These are phyloP conservation scores for Hemiscyllium ocellatum DNA, from an alignment of 2,113 vertebrate species.

Conservation along the genomic window DNA sequence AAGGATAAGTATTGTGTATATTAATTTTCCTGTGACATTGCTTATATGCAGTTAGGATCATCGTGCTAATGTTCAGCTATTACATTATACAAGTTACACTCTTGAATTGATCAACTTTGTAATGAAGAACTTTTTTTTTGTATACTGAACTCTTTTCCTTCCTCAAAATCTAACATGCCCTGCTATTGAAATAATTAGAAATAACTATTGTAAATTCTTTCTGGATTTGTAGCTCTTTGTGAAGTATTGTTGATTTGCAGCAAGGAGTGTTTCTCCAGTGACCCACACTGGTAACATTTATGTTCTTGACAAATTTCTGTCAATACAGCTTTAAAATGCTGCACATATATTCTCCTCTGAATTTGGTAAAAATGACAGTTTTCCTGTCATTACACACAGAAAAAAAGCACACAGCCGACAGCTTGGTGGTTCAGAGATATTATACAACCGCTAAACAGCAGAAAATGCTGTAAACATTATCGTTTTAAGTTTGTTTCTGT, in stretches of 20 bases:
- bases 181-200: neutral
- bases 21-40: neutral
- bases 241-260: neutral
- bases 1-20: too few species aligned
- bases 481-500: neutral
- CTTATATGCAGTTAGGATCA: neutral
- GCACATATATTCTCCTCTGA: neutral
- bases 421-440: neutral
- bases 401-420: neutral
- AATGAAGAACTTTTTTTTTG: too few species aligned
- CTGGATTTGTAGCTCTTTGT: neutral
- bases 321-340: neutral
- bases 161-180: neutral
- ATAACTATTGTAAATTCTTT: neutral
- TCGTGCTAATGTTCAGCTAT: neutral
- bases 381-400: neutral
- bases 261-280: neutral
- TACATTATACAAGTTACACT: neutral
- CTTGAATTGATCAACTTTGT: neutral
- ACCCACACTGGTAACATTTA: neutral
- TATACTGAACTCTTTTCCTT: neutral
- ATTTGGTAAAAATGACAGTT: neutral
- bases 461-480: neutral
- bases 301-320: neutral
- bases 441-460: neutral